phyloP scores from a whole-genome alignment of 2,113 vertebrate genomes.

The Chaetodon trifascialis region DNA sequence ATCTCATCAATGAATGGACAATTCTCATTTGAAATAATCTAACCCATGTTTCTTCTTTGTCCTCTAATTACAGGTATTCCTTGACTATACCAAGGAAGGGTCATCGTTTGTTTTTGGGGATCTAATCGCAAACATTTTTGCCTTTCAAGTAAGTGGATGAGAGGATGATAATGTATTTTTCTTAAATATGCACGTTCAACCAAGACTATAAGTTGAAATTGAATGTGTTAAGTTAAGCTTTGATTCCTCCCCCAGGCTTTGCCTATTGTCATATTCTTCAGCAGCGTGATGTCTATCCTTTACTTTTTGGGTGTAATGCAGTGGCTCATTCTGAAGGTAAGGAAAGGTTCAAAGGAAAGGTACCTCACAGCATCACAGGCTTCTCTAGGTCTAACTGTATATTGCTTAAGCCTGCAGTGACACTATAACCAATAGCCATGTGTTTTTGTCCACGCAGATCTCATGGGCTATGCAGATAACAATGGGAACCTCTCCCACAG shows the following conservation, averaged over 20 bases:
- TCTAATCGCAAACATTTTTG: conserved; percentile 87
- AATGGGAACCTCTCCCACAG: conserved; percentile 91
- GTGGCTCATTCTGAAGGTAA: conserved; percentile 94
- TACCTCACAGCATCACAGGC: background rate
- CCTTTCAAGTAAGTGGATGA: conserved; percentile 91
- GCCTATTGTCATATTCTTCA: conserved; percentile 95
- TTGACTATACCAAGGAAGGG: conserved; percentile 89
- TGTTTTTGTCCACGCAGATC: conserved; percentile 84
- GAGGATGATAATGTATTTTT: conserved; percentile 32
- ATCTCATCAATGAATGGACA: background rate
- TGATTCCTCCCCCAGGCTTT: conserved; percentile 82
- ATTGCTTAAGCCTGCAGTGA: background rate
- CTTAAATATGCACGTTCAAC: background rate
- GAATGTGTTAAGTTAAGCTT: background rate
- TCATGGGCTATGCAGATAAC: conserved; percentile 95
- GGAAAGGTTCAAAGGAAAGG: background rate
- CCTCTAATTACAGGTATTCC: conserved; percentile 86
- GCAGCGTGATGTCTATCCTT: conserved; percentile 93
- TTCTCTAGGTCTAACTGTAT: background rate
- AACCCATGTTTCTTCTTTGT: background rate
- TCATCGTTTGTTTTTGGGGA: conserved; percentile 93
- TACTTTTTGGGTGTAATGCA: conserved; percentile 94
- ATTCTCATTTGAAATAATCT: background rate
- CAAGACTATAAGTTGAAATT: background rate
- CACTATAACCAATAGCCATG: conserved; percentile 39